Conservation (phyloP, 2,888 invertebrate genomes). For the Phengaris arion region DNA sequence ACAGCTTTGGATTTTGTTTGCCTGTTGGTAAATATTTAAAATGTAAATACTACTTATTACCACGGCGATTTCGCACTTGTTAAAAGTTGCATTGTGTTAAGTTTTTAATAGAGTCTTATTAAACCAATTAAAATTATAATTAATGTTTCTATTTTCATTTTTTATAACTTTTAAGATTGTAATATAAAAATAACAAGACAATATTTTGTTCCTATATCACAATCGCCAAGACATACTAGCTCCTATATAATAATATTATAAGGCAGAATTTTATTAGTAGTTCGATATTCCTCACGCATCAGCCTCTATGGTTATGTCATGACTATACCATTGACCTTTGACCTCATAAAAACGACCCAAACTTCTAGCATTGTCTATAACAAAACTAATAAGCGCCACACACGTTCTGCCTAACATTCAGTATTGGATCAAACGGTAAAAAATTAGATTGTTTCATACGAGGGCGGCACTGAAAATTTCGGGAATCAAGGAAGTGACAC, state of each 20-base stretch:
- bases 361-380: conserved; percentile 1
- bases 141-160: too few species aligned
- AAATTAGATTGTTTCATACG: too few species aligned
- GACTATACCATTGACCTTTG: conserved; percentile 1
- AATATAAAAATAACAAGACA: too few species aligned
- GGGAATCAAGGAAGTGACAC: too few species aligned
- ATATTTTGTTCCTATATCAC: background rate
- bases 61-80: background rate
- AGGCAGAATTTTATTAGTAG: background rate
- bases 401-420: background rate
- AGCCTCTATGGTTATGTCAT: background rate
- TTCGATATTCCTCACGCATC: background rate
- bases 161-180: too few species aligned
- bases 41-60: background rate
- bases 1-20: conserved; percentile 12
- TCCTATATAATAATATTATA: background rate
- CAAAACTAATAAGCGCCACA: background rate
- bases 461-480: too few species aligned
- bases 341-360: background rate
- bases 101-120: background rate
- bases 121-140: background rate
- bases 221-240: background rate
- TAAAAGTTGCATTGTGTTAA: background rate
- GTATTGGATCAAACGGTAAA: background rate
- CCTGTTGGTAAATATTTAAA: conserved; percentile 19